Evolutionary conservation across 2,113 vertebrate genomes (phyloP).

Genomic region (Chionomys nivalis): DNA sequence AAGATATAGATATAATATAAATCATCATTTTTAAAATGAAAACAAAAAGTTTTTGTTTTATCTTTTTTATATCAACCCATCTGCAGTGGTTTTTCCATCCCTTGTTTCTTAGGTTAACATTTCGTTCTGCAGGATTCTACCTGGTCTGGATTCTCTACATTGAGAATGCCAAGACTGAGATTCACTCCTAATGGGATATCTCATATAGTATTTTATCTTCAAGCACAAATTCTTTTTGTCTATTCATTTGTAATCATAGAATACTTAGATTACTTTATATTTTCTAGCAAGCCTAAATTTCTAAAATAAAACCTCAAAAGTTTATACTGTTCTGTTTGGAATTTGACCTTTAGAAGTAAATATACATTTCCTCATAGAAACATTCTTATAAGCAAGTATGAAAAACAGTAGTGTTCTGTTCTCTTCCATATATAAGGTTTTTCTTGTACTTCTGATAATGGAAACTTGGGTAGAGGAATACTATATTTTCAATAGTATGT

Average conservation of each 20-base stretch:
- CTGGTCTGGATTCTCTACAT: background rate
- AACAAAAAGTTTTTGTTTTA: background rate
- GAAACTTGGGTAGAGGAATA: background rate
- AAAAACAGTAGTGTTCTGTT: background rate
- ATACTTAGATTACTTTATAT: background rate
- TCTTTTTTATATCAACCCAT: background rate
- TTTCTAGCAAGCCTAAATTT: background rate
- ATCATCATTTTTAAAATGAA: background rate
- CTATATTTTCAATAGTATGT: background rate
- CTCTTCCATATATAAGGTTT: background rate
- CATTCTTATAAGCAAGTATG: background rate
- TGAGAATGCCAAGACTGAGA: background rate
- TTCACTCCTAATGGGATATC: background rate
- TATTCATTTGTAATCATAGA: background rate
- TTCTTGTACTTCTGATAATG: background rate
- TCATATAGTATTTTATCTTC: background rate
- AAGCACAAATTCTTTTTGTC: background rate
- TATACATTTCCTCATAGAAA: background rate
- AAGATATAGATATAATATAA: background rate
- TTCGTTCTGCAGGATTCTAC: background rate
- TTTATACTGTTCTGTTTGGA: background rate
- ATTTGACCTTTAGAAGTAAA: background rate
- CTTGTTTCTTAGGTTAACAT: background rate
- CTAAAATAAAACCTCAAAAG: background rate
- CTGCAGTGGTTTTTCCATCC: background rate